Percentiles rank a stretch among this genome's conserved stretches.
phyloP scores from a whole-genome alignment of 2,797 vertebrate species.

The Leuciscus waleckii region DNA sequence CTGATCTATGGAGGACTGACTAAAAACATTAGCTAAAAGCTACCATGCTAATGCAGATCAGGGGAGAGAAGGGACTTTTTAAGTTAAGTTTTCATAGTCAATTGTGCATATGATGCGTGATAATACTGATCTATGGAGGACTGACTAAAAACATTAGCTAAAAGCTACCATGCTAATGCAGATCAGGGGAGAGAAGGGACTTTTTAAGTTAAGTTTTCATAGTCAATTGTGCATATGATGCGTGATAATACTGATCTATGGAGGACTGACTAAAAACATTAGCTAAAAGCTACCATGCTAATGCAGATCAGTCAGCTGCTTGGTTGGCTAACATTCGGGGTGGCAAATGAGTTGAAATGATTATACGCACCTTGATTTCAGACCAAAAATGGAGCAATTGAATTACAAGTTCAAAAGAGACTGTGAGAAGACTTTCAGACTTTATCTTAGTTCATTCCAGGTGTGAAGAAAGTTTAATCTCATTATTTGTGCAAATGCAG shows the following conservation, averaged over 20 bases:
- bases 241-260: constrained; percentile 8
- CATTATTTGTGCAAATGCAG: constrained; percentile 27
- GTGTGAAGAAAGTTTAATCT: not conserved
- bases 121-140: constrained; percentile 14
- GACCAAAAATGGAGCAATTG: constrained; percentile 2
- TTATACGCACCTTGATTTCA: not conserved
- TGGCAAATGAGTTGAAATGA: not conserved
- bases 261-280: not conserved
- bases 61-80: not conserved
- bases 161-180: no score
- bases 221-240: constrained; percentile 9
- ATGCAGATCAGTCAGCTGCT: not conserved
- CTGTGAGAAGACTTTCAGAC: not conserved
- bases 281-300: not conserved
- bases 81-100: constrained; percentile 2
- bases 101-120: constrained; percentile 7
- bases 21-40: not conserved
- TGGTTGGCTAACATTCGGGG: not conserved
- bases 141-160: not conserved
- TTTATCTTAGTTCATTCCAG: not conserved
- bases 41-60: not conserved
- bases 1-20: no score
- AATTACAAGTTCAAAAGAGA: not conserved
- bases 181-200: constrained; percentile 1
- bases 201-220: not conserved